phyloP scores from a whole-genome alignment of 1,140 invertebrate genomes.

The Oncopeltus fasciatus region DNA sequence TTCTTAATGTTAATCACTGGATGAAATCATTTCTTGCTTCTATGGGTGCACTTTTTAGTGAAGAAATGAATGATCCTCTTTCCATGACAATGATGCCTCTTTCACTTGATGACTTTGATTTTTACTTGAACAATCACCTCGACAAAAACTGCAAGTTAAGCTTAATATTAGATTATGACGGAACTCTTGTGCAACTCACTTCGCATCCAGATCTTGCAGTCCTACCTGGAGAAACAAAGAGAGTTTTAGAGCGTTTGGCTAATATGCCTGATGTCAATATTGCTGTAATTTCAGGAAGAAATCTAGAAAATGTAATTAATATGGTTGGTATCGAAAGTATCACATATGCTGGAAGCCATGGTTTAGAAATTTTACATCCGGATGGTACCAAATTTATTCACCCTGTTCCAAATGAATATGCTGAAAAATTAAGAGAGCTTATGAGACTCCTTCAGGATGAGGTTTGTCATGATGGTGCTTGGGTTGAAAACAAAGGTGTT shows the following conservation, averaged over 20 bases:
- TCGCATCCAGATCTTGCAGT: constrained; percentile 78
- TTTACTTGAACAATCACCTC: constrained; percentile 73
- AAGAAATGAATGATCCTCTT: constrained; percentile 63
- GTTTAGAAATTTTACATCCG: constrained; percentile 77
- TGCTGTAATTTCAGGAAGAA: constrained; percentile 72
- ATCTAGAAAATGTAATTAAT: constrained; percentile 73
- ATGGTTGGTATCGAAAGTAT: constrained; percentile 51
- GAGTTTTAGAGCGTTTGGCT: constrained; percentile 64
- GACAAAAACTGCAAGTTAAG: constrained; percentile 72
- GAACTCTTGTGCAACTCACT: constrained; percentile 73
- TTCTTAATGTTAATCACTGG: constrained; percentile 78
- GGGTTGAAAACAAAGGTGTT: constrained; percentile 84
- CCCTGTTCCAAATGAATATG: constrained; percentile 73
- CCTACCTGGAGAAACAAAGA: constrained; percentile 69
- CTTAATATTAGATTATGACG: constrained; percentile 75
- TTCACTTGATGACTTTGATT: constrained; percentile 74
- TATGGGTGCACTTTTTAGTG: constrained; percentile 57
- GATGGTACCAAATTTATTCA: constrained; percentile 83
- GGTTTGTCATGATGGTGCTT: constrained; percentile 72
- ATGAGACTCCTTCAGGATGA: constrained; percentile 69
- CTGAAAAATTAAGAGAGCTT: constrained; percentile 65
- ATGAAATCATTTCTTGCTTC: constrained; percentile 75
- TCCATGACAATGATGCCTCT: constrained; percentile 72
- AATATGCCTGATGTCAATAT: constrained; percentile 80
- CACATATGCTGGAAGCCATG: constrained; percentile 81